Evolutionary conservation across 1,140 invertebrate genomes (phyloP).

Genomic region (Bombus haemorrhoidalis): DNA sequence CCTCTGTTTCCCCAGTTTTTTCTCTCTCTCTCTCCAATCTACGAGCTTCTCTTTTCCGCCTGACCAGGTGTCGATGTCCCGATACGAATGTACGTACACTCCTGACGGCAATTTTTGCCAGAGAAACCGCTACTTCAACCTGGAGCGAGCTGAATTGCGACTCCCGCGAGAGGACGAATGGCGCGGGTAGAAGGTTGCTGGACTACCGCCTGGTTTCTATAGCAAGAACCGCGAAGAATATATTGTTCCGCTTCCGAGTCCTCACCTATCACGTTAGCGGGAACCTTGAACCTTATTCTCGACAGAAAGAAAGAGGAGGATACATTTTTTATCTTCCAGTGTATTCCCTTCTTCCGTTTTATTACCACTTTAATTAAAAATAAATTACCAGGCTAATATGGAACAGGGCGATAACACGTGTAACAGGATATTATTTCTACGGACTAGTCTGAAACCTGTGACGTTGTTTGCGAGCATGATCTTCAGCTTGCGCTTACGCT

Average conservation of each 20-base stretch:
- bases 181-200: neutral
- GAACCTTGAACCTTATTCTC: constrained; percentile 55
- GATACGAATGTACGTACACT: constrained; percentile 12
- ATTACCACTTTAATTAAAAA: neutral
- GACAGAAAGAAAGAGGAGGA: neutral
- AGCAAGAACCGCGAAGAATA: constrained; percentile 41
- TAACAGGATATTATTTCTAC: too few relatives aligned
- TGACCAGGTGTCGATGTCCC: constrained; percentile 25
- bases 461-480: too few relatives aligned
- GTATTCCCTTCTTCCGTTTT: too few relatives aligned
- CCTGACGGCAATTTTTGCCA: constrained; percentile 58
- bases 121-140: constrained; percentile 52
- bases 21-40: neutral
- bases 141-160: constrained; percentile 46
- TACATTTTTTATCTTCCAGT: neutral
- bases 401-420: too few relatives aligned
- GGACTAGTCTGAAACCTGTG: too few relatives aligned
- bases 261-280: neutral
- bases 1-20: neutral
- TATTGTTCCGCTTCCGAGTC: constrained; percentile 44
- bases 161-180: constrained; percentile 53
- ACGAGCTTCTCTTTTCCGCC: neutral
- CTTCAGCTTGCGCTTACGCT: too few relatives aligned
- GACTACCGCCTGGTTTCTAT: neutral
- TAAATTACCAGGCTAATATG: neutral